A percentile compares a stretch with the other conserved stretches of the same genome.
These are phyloP conservation scores for Columba livia DNA, from an alignment of 2,113 vertebrate species.

Conservation along the genomic window DNA sequence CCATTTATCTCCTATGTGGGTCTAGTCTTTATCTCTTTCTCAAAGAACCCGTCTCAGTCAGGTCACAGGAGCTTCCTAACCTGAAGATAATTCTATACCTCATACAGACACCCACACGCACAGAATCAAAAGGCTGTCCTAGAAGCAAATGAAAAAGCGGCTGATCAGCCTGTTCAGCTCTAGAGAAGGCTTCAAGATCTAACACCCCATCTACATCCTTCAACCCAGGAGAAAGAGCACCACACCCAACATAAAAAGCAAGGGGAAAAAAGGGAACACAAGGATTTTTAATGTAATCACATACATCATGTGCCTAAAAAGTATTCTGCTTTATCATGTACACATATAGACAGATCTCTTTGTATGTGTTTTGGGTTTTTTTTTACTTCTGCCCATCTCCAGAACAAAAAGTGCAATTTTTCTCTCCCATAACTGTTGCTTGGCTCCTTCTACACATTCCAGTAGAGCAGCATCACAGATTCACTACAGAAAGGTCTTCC, in stretches of 20 bases:
- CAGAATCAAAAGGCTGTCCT: neutral
- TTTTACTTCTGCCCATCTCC: neutral
- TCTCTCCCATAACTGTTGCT: constrained; percentile 50
- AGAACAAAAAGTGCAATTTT: constrained; percentile 46
- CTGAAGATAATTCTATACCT: neutral
- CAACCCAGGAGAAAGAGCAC: neutral
- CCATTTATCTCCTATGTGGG: neutral
- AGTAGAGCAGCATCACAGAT: neutral
- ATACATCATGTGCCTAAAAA: neutral
- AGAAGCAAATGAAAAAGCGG: neutral
- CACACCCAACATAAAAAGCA: neutral
- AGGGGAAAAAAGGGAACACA: neutral
- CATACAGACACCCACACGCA: too few species aligned
- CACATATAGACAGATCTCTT: neutral
- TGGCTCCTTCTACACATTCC: constrained; percentile 48
- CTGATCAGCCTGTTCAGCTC: neutral
- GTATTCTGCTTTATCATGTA: neutral
- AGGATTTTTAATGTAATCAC: neutral
- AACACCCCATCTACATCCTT: neutral
- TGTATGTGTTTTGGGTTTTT: neutral
- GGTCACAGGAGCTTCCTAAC: neutral
- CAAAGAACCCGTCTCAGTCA: neutral
- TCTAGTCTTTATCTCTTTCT: neutral
- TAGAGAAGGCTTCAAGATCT: neutral
- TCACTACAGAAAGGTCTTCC: neutral